Base-by-base conservation (phyloP, 2,797 vertebrate species). In the Acomys russatus region DNA sequence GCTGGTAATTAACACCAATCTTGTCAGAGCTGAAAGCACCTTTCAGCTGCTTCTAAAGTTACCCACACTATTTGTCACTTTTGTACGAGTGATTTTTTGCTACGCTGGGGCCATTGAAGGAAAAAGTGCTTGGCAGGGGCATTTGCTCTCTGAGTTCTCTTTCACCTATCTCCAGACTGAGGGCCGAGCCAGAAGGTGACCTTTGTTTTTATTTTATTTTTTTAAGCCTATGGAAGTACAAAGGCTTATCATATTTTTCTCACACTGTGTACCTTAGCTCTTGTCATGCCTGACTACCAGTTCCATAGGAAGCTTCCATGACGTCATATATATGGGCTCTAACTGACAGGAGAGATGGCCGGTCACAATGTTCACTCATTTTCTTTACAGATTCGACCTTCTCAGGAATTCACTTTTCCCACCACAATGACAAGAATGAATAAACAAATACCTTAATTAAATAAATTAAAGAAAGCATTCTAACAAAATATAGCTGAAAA, bases 1-100 rank as follows among this genome's bases (percentile, higher is more conserved):
- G 98, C 98, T 98, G 96, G 98, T 98, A 99, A 99, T 99, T 99
- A 99, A 99, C 99, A 99, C 98, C 98, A 98, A 98, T 98, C 98
- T 98, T 98, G 98, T 98, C 98, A 98, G 98, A 99, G 98, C 98
- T 98, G 98, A 98, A 98, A 98, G 97, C 94, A 98, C 97, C 98
- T 99, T 98, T 98, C 98, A 98, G 98, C 98, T 99, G 98, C 98
- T 98, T 98, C 98, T 98, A 98, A 98, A 98, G 98, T 98, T 98
- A 98, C 98, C 98, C 98, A 98, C 97, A 94, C 98, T 98, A 98
- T 98, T 98, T 98, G 98, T 98, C 98, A 98, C 98, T 98, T 98
- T 98, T 98, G 97, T 94, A 94, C 74, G 93, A 98, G 94, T 97
- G 79, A 98, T 98, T 98, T 98, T 98, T 98, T 98, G 97, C 97